Base-by-base conservation (phyloP, 2,797 vertebrate species). In the Rhinichthys osculus region DNA sequence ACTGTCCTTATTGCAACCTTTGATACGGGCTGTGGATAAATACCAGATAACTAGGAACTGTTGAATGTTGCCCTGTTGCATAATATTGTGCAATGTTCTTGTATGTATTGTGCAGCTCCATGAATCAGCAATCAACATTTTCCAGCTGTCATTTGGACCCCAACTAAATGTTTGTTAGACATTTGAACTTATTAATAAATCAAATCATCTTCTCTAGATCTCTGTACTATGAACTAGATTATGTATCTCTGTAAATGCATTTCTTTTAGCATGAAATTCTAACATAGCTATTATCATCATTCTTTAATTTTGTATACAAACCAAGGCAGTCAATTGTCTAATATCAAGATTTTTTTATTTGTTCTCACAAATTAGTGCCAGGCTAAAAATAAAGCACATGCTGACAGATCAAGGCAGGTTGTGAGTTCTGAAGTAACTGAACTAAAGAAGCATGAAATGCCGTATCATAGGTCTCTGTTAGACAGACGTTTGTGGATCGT, bases 21-120 rank as follows among this genome's bases (percentile, higher is more conserved):
- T 64, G 57, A 78, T 30, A 44, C 30, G 38, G 5, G 14, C 38
- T 44, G 35, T 78, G 57, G 16, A 59, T 27, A n/a, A 78, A 62
- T 19, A 42, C 35, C 6, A 16, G 35, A 62, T 62, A 62, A 78
- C 54, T 78, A 3, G 19, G 10, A 19, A 42, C 4, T 54, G 19
- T 52, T 78, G 54, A 5, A 59, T 78, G 59, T 62, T 78, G 77
- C 38, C 77, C 57, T 27, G 77, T 78, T 78, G 57, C 23, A 42
- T 64, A 64, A 64, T 11, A 21, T 13, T 78, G n/a, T 27, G 23
- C 7, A 10, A 10, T 3, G 8, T 62, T 57, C 23, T 42, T 59
- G 54, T 7, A 27, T 27, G 27, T 27, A 27, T 27, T 27, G 27
- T 27, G 27, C 27, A 1, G 27, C 27, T 27, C 27, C 27, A 27